phyloP scores from a whole-genome alignment of 1,140 invertebrate genomes.

The Drosophila insularis region DNA sequence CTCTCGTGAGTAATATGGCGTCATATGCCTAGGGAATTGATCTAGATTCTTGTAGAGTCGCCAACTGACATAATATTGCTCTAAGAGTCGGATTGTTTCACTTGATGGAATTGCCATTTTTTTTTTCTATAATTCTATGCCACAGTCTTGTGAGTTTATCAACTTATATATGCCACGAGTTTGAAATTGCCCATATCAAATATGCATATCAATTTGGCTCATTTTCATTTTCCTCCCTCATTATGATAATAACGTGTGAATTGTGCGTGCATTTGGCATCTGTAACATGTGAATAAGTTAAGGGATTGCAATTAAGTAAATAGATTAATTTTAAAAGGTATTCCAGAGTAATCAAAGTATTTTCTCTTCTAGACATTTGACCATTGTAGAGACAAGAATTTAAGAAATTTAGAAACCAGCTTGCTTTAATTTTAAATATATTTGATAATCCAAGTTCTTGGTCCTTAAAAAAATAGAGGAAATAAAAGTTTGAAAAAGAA shows the following conservation, averaged over 20 bases:
- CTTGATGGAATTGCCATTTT: neutral
- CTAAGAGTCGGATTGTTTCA: neutral
- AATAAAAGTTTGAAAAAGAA: no score
- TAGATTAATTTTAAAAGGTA: no score
- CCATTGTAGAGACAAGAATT: no score
- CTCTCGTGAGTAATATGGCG: slow-evolving; percentile 26
- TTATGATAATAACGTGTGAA: neutral
- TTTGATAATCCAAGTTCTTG: no score
- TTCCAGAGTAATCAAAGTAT: no score
- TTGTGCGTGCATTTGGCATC: neutral
- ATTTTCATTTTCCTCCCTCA: neutral
- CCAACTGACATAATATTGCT: slow-evolving; percentile 14
- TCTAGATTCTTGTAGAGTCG: neutral
- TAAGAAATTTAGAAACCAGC: no score
- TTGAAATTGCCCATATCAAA: neutral
- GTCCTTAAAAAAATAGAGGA: no score
- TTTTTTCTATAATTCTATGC: neutral
- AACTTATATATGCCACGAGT: no score
- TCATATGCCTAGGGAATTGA: slow-evolving; percentile 22
- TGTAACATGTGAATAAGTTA: neutral
- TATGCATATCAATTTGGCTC: neutral
- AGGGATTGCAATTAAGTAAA: neutral
- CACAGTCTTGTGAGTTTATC: no score
- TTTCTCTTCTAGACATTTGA: no score
- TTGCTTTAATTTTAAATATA: no score